Conservation (phyloP, 2,113 vertebrate species). For the Phyllopteryx taeniolatus region DNA sequence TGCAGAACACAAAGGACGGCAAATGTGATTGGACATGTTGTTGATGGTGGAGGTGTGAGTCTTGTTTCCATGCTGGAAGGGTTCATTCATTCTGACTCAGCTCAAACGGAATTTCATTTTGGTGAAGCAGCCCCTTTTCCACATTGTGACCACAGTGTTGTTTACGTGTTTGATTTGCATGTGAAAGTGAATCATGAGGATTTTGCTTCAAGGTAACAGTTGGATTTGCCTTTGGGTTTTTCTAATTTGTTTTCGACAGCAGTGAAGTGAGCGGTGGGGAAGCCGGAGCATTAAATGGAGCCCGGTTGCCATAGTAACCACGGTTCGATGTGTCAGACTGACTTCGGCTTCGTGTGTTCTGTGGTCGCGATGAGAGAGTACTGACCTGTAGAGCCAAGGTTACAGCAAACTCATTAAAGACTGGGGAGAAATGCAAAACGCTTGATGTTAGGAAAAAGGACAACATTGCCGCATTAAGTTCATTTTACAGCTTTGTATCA, state of each 20-base stretch:
- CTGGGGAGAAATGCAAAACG: constrained; percentile 10
- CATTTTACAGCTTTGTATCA: neutral
- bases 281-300: constrained; percentile 26
- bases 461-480: neutral
- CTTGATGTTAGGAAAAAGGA: neutral
- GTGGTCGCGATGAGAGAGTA: constrained; percentile 33
- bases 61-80: constrained; percentile 73
- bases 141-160: neutral
- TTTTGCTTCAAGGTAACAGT: neutral
- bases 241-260: constrained; percentile 25
- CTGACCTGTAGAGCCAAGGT: neutral
- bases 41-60: constrained; percentile 65
- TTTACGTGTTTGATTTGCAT: neutral
- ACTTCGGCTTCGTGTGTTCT: constrained; percentile 21
- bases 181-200: neutral
- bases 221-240: neutral
- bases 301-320: constrained; percentile 26
- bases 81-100: constrained; percentile 42
- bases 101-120: constrained; percentile 21
- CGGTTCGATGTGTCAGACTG: constrained; percentile 34
- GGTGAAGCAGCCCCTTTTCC: constrained; percentile 15
- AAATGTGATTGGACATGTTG: constrained; percentile 71
- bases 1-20: constrained; percentile 17
- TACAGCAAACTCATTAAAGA: constrained; percentile 9
- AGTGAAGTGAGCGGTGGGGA: constrained; percentile 11